Conservation (phyloP, 2,113 vertebrate species). For the Ochotona curzoniae region DNA sequence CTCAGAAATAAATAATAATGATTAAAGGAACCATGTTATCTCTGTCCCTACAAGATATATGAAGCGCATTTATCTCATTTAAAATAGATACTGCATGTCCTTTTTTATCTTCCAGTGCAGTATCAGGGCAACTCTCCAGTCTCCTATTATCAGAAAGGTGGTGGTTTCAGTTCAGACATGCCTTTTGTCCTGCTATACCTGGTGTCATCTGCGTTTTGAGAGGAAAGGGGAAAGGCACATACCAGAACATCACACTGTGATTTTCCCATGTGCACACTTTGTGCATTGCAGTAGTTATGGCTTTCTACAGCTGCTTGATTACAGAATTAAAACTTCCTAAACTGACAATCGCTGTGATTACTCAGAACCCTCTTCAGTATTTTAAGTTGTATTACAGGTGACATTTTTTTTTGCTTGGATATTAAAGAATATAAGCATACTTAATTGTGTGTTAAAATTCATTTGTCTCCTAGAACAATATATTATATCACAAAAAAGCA, state of each 20-base stretch:
- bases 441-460: neutral
- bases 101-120: slow-evolving; percentile 61
- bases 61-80: slow-evolving; percentile 66
- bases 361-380: neutral
- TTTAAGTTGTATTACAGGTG: slow-evolving; percentile 23
- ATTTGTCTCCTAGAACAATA: neutral
- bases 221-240: neutral
- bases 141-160: neutral
- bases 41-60: slow-evolving; percentile 55
- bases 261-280: neutral
- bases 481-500: neutral
- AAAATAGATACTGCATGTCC: slow-evolving; percentile 51
- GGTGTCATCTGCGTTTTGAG: neutral
- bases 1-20: slow-evolving; percentile 74
- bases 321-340: neutral
- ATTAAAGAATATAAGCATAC: neutral
- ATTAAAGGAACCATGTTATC: slow-evolving; percentile 51
- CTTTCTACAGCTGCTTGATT: neutral
- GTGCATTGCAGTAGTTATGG: neutral
- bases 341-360: neutral
- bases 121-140: slow-evolving; percentile 13
- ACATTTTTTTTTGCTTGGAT: slow-evolving; percentile 33
- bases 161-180: slow-evolving; percentile 41
- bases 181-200: slow-evolving; percentile 38
- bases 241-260: slow-evolving; percentile 6